A percentile compares a stretch with the other conserved stretches of the same genome.
phyloP scores from a whole-genome alignment of 2,113 vertebrate genomes.

The Vicugna pacos region DNA sequence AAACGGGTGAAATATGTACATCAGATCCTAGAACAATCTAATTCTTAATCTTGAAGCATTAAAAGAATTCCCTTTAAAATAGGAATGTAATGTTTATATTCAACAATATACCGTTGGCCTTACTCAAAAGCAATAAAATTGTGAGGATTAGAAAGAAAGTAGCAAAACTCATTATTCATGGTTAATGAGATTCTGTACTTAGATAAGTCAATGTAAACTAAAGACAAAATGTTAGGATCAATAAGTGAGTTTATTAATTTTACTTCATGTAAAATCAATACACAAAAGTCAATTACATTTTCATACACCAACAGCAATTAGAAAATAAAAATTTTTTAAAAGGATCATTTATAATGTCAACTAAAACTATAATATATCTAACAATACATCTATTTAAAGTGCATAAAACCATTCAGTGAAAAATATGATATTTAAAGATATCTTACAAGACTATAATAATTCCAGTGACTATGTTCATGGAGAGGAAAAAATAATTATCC shows the following conservation, averaged over 20 bases:
- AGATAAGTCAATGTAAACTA: background rate
- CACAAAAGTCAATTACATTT: constrained; percentile 2
- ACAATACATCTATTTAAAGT: background rate
- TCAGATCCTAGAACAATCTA: background rate
- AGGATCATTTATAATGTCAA: background rate
- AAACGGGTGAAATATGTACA: background rate
- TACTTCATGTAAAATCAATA: background rate
- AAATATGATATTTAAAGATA: background rate
- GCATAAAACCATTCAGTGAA: background rate
- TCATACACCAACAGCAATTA: background rate
- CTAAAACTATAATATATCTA: background rate
- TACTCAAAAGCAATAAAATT: background rate
- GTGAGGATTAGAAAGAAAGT: background rate
- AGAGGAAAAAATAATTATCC: background rate
- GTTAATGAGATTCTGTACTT: background rate
- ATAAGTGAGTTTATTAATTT: constrained; percentile 29
- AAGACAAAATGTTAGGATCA: background rate
- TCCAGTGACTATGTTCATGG: background rate
- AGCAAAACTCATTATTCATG: background rate
- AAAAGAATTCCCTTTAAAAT: background rate
- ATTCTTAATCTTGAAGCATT: background rate
- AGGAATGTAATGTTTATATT: background rate
- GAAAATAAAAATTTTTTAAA: background rate
- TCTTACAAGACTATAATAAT: background rate
- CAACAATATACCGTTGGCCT: fast-evolving